Percentiles rank a stretch among this genome's conserved stretches.
phyloP scores from a whole-genome alignment of 2,113 vertebrate genomes.

The Platichthys stellatus region DNA sequence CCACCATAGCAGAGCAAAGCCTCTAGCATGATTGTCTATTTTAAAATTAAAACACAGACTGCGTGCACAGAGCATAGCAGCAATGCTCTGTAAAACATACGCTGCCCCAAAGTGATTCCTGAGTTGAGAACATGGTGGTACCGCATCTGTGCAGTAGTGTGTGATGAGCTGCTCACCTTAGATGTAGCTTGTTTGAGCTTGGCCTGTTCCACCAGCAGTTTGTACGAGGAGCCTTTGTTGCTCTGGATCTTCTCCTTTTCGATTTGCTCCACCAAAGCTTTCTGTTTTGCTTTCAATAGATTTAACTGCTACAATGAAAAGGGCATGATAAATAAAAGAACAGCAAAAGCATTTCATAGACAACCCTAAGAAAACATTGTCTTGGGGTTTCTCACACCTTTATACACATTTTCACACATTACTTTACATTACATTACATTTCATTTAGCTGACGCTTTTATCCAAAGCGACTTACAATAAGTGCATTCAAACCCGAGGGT shows the following conservation, averaged over 20 bases:
- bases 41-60: no score
- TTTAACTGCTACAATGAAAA: slow-evolving; percentile 98
- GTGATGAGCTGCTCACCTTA: slow-evolving; percentile 85
- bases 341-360: slow-evolving; percentile 1
- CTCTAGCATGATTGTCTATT: no score
- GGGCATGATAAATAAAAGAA: slow-evolving; percentile 64
- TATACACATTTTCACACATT: background rate
- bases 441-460: no score
- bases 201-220: slow-evolving; percentile 98
- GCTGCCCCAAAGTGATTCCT: no score
- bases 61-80: background rate
- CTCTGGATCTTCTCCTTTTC: slow-evolving; percentile 99
- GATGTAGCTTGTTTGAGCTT: slow-evolving; percentile 99
- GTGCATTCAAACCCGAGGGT: no score
- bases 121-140: background rate
- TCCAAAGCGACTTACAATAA: no score
- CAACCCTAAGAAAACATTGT: background rate
- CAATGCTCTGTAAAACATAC: no score
- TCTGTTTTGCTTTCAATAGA: slow-evolving; percentile 99
- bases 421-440: no score
- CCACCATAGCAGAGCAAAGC: no score
- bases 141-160: background rate
- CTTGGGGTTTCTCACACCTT: background rate
- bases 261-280: slow-evolving; percentile 99
- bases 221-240: slow-evolving; percentile 99